These are phyloP conservation scores for Sipunculus nudus DNA, from an alignment of 2,888 invertebrate genomes.

Conservation along the genomic window DNA sequence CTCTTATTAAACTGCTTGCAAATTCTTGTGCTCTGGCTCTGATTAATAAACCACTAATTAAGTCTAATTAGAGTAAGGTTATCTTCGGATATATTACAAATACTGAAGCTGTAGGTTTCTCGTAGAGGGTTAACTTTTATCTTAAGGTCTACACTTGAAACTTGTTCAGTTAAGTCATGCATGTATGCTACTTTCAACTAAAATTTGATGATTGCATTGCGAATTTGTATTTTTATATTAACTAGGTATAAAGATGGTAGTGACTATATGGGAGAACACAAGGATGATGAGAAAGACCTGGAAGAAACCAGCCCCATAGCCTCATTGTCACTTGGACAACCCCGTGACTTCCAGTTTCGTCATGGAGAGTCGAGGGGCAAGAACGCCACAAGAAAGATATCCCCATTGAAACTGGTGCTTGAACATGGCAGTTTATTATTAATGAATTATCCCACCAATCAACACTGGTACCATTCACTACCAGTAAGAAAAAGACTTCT, in stretches of 20 bases:
- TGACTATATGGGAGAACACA: slow-evolving; percentile 78
- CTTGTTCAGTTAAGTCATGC: too few relatives aligned
- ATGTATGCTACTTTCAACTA: too few relatives aligned
- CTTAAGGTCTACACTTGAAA: too few relatives aligned
- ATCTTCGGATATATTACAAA: too few relatives aligned
- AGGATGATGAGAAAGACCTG: slow-evolving; percentile 77
- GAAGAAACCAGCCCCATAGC: slow-evolving; percentile 74
- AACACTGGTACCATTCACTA: slow-evolving; percentile 77
- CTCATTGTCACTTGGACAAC: slow-evolving; percentile 75
- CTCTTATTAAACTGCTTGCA: too few relatives aligned
- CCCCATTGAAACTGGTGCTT: slow-evolving; percentile 70
- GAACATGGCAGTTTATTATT: slow-evolving; percentile 76
- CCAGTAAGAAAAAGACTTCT: slow-evolving; percentile 72
- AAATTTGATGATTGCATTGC: too few relatives aligned
- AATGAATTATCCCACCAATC: slow-evolving; percentile 79
- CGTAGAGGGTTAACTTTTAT: too few relatives aligned
- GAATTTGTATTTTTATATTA: too few relatives aligned
- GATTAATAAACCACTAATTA: too few relatives aligned
- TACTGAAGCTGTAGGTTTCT: too few relatives aligned
- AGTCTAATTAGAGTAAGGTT: too few relatives aligned
- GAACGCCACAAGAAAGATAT: slow-evolving; percentile 60
- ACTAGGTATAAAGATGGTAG: slow-evolving; percentile 75
- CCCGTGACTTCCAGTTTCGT: slow-evolving; percentile 74
- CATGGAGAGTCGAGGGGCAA: slow-evolving; percentile 67
- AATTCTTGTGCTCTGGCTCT: too few relatives aligned